Evolutionary conservation across 1,140 invertebrate species (phyloP).

Genomic region (Scaptodrosophila lebanonensis): DNA sequence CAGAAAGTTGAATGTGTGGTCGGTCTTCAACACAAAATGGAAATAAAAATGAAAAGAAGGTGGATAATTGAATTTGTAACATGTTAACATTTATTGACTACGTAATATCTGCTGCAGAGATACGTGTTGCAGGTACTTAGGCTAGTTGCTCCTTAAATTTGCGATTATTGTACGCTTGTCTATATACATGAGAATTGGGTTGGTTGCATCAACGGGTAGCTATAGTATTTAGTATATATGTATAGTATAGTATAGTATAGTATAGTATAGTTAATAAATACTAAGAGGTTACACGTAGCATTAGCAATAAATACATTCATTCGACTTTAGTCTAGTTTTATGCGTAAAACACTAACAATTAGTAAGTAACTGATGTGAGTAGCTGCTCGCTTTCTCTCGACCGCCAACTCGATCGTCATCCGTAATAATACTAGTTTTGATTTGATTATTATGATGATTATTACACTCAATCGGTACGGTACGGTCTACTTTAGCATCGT

Average conservation of each 20-base stretch:
- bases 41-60: too few species aligned
- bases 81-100: conserved; percentile 54
- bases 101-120: conserved; percentile 53
- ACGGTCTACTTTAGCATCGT: too few species aligned
- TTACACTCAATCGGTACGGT: too few species aligned
- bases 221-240: conserved; percentile 16
- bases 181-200: conserved; percentile 22
- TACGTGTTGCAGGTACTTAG: conserved; percentile 67
- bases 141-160: conserved; percentile 67
- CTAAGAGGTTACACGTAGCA: conserved; percentile 45
- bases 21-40: too few species aligned
- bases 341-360: conserved; percentile 12
- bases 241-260: neutral
- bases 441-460: too few species aligned
- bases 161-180: conserved; percentile 73
- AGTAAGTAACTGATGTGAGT: conserved; percentile 15
- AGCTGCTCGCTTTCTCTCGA: conserved; percentile 8
- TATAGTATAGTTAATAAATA: conserved; percentile 47
- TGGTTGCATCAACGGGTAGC: conserved; percentile 7
- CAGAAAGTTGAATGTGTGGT: too few species aligned
- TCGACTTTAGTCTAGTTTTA: conserved; percentile 48
- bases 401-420: too few species aligned
- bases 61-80: neutral
- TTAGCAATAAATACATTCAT: conserved; percentile 65
- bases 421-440: too few species aligned